Conservation (phyloP, 1,140 invertebrate genomes). For the Mylabris phalerata region DNA sequence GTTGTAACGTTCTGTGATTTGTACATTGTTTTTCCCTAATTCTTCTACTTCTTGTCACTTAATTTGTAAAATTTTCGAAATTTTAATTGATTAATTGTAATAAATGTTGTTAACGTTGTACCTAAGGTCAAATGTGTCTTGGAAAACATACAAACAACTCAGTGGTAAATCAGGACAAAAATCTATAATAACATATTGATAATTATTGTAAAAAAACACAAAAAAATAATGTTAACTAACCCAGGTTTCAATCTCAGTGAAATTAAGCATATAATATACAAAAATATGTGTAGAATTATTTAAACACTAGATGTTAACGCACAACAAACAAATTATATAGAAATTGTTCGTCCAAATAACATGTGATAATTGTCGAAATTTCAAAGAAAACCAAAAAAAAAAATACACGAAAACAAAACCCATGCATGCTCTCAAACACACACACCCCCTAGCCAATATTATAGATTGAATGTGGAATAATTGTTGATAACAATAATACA, state of each 20-base stretch:
- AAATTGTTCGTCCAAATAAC: constrained; percentile 30
- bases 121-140: constrained; percentile 37
- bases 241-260: constrained; percentile 34
- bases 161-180: constrained; percentile 34
- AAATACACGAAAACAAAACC: too few relatives aligned
- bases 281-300: constrained; percentile 24
- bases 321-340: constrained; percentile 32
- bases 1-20: constrained; percentile 15
- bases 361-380: constrained; percentile 34
- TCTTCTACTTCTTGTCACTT: constrained; percentile 7
- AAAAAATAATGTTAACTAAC: constrained; percentile 17
- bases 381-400: too few relatives aligned
- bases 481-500: constrained; percentile 17
- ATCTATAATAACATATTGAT: not conserved
- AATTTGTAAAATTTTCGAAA: constrained; percentile 34
- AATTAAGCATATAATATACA: constrained; percentile 15
- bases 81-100: constrained; percentile 17
- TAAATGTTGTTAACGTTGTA: constrained; percentile 31
- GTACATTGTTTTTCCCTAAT: constrained; percentile 10
- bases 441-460: constrained; percentile 13
- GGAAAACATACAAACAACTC: constrained; percentile 27
- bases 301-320: constrained; percentile 21
- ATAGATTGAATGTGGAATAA: constrained; percentile 24
- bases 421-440: constrained; percentile 18
- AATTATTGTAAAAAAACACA: constrained; percentile 6